Evolutionary conservation across 2,888 invertebrate species (phyloP), one percentile per base, ranked within the genome.

Genomic region (Drosophila ochracea): DNA sequence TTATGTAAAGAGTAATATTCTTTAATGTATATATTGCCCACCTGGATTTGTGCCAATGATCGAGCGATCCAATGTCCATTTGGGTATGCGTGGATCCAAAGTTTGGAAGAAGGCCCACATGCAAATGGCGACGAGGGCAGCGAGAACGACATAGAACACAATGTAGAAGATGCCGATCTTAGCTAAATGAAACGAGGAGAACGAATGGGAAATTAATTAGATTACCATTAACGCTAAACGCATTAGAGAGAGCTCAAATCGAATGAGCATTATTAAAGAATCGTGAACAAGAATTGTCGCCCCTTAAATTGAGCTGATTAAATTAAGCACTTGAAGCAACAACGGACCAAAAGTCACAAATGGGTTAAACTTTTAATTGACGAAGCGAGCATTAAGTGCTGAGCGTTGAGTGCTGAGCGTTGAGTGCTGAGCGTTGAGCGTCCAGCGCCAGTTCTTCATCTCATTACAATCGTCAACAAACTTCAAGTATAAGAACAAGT

Each of bases 101-200:
- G 98, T 98, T 93, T 97, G 97, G 83, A 97, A 96, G 95, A 99
- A 99, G 72, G 97, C 97, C 96, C 98, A 97, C 95, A 99, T 96
- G 94, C 99, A 98, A 76, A 98, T 97, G 28, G 98, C 96, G 78
- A 99, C 99, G 91, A 99, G 95, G 33, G 98, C 98, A 31, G 97
- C 97, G 91, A 99, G 94, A 81, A 97, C 97, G 70, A 96, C 94
- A 94, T 99, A 99, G 95, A 99, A 99, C 88, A 97, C 95, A 88
- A 98, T 94, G 94, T 99, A 99, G 95, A 99, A 99, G n/a, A 98
- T 94, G 63, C 96, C 95, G 92, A 99, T 98, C 95, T 99, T 98
- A 73, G 96, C 98, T 98, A 41, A 25, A 13, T 30, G 11, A 53
- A 28, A 28, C 5, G 33, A 35, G 28, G 31, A 33, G 28, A 21